Conservation (phyloP, 2,113 vertebrate species). For the Mesembrinibis cayennensis region DNA sequence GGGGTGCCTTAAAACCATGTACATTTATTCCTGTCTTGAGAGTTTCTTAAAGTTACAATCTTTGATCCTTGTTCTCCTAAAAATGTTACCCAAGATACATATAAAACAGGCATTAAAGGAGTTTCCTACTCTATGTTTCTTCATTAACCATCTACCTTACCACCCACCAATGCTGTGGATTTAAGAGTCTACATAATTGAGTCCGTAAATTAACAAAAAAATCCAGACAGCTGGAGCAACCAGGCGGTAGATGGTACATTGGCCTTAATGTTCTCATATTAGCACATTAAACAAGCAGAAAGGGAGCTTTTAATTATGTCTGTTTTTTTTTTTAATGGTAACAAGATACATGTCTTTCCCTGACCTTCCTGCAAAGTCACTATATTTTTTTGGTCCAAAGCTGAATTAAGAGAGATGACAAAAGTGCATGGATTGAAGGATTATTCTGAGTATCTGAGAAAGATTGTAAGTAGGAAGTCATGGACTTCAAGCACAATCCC, state of each 20-base stretch:
- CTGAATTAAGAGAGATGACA: slow-evolving; percentile 60
- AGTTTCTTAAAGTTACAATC: slow-evolving; percentile 69
- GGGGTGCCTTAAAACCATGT: slow-evolving; percentile 60
- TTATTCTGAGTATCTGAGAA: slow-evolving; percentile 61
- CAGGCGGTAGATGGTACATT: slow-evolving; percentile 45
- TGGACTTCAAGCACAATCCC: slow-evolving; percentile 24
- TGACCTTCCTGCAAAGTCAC: slow-evolving; percentile 47
- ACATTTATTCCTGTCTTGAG: slow-evolving; percentile 62
- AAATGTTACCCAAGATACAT: slow-evolving; percentile 73
- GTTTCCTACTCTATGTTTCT: slow-evolving; percentile 74
- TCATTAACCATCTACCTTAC: slow-evolving; percentile 74
- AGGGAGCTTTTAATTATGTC: slow-evolving; percentile 65
- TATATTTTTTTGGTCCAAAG: slow-evolving; percentile 48
- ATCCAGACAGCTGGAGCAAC: slow-evolving; percentile 62
- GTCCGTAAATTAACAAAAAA: slow-evolving; percentile 74
- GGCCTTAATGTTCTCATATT: slow-evolving; percentile 71
- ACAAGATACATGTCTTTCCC: slow-evolving; percentile 60
- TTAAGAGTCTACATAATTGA: slow-evolving; percentile 75
- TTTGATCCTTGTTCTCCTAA: slow-evolving; percentile 73
- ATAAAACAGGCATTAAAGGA: slow-evolving; percentile 76
- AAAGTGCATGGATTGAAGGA: slow-evolving; percentile 38
- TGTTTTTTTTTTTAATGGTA: neutral
- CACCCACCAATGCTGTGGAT: slow-evolving; percentile 71
- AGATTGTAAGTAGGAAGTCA: slow-evolving; percentile 58
- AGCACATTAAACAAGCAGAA: slow-evolving; percentile 74